Percentiles rank a stretch among this genome's conserved stretches.
Conservation (phyloP, 2,888 invertebrate species). For the Cryptocephalus moraei region DNA sequence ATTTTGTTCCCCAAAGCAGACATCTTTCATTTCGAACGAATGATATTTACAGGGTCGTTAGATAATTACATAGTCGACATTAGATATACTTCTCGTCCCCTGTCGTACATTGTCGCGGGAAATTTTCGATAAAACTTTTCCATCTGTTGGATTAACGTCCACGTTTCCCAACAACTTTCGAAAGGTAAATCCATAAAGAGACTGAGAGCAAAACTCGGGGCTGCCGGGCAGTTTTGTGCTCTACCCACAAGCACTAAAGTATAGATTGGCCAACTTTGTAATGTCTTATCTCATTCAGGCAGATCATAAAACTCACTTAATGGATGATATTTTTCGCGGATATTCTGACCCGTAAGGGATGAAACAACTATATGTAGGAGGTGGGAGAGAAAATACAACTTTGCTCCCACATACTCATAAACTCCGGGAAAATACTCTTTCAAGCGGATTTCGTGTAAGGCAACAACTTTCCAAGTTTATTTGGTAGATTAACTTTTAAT, state of each 20-base stretch:
- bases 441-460: conserved; percentile 13
- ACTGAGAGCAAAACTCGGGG: conserved; percentile 5
- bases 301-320: conserved; percentile 34
- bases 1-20: too few relatives aligned
- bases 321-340: conserved; percentile 30
- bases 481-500: conserved; percentile 14
- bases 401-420: conserved; percentile 18
- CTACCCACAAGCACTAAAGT: conserved; percentile 29
- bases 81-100: too few relatives aligned
- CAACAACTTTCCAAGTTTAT: conserved; percentile 15
- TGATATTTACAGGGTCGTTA: too few relatives aligned
- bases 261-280: conserved; percentile 38
- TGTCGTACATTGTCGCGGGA: too few relatives aligned
- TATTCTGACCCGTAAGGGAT: conserved; percentile 22
- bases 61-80: too few relatives aligned
- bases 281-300: conserved; percentile 34
- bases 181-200: conserved; percentile 3
- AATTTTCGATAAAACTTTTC: too few relatives aligned
- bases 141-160: too few relatives aligned
- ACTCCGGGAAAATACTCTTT: conserved; percentile 15
- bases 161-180: too few relatives aligned
- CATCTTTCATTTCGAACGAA: too few relatives aligned
- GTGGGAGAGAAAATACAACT: conserved; percentile 13
- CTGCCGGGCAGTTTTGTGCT: conserved; percentile 1
- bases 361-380: conserved; percentile 18